These are phyloP conservation scores for Chelon auratus DNA, from an alignment of 2,797 vertebrate genomes.

Conservation along the genomic window DNA sequence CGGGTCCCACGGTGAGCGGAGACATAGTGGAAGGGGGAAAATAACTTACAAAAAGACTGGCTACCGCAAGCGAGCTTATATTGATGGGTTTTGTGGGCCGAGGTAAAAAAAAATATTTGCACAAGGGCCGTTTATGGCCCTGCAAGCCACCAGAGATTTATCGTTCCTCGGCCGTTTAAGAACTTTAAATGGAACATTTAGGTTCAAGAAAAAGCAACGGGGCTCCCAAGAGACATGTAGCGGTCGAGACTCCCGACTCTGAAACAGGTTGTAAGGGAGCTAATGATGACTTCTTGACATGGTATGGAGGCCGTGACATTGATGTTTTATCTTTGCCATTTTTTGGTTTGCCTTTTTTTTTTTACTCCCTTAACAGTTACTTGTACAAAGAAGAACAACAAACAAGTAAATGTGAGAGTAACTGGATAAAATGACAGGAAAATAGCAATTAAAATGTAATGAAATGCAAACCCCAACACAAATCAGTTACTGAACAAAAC, in stretches of 20 bases:
- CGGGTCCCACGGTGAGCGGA: conserved; percentile 8
- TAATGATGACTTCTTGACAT: not conserved
- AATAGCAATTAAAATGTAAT: not conserved
- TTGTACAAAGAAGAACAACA: not conserved
- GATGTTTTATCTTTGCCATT: no score
- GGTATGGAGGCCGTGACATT: not conserved
- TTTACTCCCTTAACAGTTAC: no score
- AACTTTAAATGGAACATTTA: conserved; percentile 50
- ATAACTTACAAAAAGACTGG: no score
- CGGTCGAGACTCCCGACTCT: conserved; percentile 1
- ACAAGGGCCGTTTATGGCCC: conserved; percentile 52
- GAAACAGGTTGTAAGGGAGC: not conserved
- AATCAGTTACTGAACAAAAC: not conserved
- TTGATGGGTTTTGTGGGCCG: conserved; percentile 50
- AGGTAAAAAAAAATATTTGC: conserved; percentile 59
- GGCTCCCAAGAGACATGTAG: conserved; percentile 12
- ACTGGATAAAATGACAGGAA: not conserved
- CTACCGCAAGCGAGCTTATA: conserved; percentile 13
- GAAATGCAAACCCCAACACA: not conserved
- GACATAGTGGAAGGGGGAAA: not conserved
- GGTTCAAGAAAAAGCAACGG: conserved; percentile 36
- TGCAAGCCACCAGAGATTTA: conserved; percentile 51
- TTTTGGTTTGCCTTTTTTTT: no score
- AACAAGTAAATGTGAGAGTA: conserved; percentile 12
- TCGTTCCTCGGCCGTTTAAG: conserved; percentile 39